Evolutionary conservation across 2,888 invertebrate genomes (phyloP), one percentile per base, ranked within the genome.

Genomic region (Iphiclides podalirius): DNA sequence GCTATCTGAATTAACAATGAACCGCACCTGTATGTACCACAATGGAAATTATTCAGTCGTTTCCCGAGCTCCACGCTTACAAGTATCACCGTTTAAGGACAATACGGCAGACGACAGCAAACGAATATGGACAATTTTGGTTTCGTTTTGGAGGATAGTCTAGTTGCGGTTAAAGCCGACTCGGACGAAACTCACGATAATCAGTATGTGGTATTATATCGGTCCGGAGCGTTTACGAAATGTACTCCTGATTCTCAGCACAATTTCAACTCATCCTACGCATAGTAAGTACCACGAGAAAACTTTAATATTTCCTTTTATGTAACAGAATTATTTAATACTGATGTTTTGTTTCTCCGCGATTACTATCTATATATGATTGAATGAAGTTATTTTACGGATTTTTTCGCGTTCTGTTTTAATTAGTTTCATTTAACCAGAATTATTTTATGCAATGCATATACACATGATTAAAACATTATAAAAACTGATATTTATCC

Each of bases 71-170:
- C 47, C 48, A 42, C 39, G 35, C 38, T 48, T 37, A 49, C 46
- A 40, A 33, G 35, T 51, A 44, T 45, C 28, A 13, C 33, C 13
- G 50, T 37, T 20, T 7, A 6, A 12, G 28, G 13, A 9, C 4
- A 7, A 11, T 33, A 40, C 1, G 2, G 11, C 16, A 12, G 16
- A 38, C 16, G 12, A 16, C n/a, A n/a, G n/a, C n/a, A n/a, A 7
- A 16, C 11, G 4, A 58, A 44, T 44, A 84, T 84, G 84, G 82
- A 84, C 52, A 84, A 84, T 53, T 63, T 68, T 1, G 81, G 75
- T n/a, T 84, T 83, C 43, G 69, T 70, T 15, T 54, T 66, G 3
- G 79, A 77, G 44, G 81, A 82, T 52, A 63, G 60, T 8, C 40
- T 72, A 16, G 26, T 58, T 2, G 64, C 66, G 44, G 57, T 66